Percentiles rank a stretch among this genome's conserved stretches.
phyloP scores from a whole-genome alignment of 35 echinoderm and acorn worm species.

The Apostichopus parvimensis region DNA sequence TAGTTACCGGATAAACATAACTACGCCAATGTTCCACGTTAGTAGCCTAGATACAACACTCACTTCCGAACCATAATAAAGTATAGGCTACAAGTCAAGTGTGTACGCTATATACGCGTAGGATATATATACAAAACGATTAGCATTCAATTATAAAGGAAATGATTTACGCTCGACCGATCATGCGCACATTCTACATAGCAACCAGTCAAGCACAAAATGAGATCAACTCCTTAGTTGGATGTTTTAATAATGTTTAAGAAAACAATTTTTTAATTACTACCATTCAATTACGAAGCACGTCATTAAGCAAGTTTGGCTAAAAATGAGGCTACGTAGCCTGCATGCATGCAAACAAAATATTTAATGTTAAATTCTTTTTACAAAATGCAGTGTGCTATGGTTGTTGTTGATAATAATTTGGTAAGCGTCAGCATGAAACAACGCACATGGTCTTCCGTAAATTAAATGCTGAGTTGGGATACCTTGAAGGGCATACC shows the following conservation, averaged over 20 bases:
- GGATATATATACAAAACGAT: constrained; percentile 18
- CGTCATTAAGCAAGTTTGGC: constrained; percentile 6
- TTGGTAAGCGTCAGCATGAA: no score
- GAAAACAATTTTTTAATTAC: constrained; percentile 40
- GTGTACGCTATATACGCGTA: neutral
- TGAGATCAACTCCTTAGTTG: constrained; percentile 3
- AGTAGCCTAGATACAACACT: neutral
- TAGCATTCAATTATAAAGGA: constrained; percentile 1
- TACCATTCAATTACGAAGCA: constrained; percentile 19
- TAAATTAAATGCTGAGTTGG: no score
- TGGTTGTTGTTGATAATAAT: no score
- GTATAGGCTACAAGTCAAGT: constrained; percentile 1
- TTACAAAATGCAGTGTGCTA: no score
- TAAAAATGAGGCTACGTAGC: no score
- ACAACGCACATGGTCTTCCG: no score
- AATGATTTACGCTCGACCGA: neutral
- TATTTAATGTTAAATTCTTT: no score
- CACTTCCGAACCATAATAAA: neutral
- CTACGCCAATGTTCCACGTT: constrained; percentile 1
- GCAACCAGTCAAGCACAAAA: constrained; percentile 18
- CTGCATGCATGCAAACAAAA: no score
- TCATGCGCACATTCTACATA: constrained; percentile 28
- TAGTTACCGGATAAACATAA: constrained; percentile 18
- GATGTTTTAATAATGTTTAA: constrained; percentile 29
- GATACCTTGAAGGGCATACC: no score